Evolutionary conservation across 2,888 invertebrate species (phyloP).

Genomic region (Monochamus alternatus): DNA sequence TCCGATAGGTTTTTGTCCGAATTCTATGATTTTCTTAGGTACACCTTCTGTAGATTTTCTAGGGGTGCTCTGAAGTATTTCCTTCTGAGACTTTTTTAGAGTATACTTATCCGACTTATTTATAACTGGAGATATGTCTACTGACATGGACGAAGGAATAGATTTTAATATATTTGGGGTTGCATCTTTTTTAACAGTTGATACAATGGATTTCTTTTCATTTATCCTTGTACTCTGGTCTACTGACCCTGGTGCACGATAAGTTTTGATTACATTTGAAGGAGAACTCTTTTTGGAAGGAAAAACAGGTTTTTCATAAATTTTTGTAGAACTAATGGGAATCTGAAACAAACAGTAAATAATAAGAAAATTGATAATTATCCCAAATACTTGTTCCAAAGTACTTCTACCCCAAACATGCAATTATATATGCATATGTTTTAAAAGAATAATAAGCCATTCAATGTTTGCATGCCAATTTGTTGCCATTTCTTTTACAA

Average conservation of each 20-base stretch:
- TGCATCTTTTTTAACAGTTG: constrained; percentile 17
- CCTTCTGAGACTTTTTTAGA: constrained; percentile 1
- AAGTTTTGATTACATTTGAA: constrained; percentile 21
- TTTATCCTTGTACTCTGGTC: neutral
- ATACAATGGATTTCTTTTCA: neutral
- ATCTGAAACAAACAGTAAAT: constrained; percentile 25
- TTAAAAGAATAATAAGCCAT: neutral
- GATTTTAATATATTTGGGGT: constrained; percentile 26
- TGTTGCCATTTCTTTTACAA: neutral
- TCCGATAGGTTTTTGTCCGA: constrained; percentile 9
- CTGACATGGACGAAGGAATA: constrained; percentile 30
- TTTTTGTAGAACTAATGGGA: constrained; percentile 23
- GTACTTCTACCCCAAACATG: neutral
- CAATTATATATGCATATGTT: neutral
- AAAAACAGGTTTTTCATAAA: constrained; percentile 30
- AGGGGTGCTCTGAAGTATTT: constrained; percentile 1
- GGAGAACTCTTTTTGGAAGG: constrained; percentile 16
- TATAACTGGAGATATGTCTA: constrained; percentile 43
- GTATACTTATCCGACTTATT: neutral
- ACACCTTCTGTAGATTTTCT: constrained; percentile 8
- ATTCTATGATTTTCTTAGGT: constrained; percentile 14
- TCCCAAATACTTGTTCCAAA: neutral
- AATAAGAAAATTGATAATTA: neutral
- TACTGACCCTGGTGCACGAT: neutral
- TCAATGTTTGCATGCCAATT: neutral